Conservation (phyloP, 2,113 vertebrate species). For the Atrichornis clamosus region DNA sequence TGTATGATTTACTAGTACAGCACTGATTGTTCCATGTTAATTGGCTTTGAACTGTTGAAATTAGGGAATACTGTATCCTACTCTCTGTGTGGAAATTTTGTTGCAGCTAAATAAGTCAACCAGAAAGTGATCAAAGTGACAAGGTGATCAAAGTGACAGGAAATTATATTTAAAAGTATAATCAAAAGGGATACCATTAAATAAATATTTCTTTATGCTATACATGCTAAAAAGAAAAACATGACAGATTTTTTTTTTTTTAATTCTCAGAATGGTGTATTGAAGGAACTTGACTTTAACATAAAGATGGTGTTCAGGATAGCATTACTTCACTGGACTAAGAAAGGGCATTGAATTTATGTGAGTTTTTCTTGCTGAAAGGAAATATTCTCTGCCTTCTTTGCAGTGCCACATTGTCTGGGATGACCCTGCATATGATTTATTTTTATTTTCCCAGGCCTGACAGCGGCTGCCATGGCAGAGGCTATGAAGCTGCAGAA, state of each 20-base stretch:
- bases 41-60: neutral
- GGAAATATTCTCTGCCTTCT: neutral
- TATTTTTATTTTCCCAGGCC: constrained; percentile 70
- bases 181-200: neutral
- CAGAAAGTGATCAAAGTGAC: constrained; percentile 46
- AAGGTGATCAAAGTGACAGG: constrained; percentile 26
- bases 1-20: neutral
- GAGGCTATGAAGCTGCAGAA: constrained; percentile 92
- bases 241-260: neutral
- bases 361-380: neutral
- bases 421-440: neutral
- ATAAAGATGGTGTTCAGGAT: neutral
- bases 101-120: neutral
- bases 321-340: neutral
- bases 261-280: neutral
- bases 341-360: neutral
- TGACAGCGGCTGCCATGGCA: constrained; percentile 88
- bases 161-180: constrained; percentile 27
- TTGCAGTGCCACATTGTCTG: neutral
- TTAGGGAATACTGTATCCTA: neutral
- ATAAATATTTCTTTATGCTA: neutral
- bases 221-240: neutral
- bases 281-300: neutral
- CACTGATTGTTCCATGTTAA: neutral
- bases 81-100: neutral